Conservation (phyloP, 2,113 vertebrate genomes). For the Atherinomorus stipes region DNA sequence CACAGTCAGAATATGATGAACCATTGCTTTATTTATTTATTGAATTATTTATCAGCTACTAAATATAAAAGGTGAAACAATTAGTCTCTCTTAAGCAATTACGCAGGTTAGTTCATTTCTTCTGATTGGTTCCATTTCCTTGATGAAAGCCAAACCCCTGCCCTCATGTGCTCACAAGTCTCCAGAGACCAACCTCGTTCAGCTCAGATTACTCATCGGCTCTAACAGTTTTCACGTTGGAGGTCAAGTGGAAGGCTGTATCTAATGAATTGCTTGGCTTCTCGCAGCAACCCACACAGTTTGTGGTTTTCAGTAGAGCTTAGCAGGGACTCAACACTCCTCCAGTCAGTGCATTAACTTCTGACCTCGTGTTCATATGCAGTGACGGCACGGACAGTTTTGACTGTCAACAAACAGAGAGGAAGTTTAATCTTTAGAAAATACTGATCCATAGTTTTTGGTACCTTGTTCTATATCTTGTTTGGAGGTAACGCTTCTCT, state of each 20-base stretch:
- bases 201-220: constrained; percentile 44
- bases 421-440: background rate
- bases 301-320: background rate
- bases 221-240: constrained; percentile 27
- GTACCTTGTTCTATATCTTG: background rate
- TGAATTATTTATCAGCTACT: background rate
- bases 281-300: constrained; percentile 2
- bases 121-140: background rate
- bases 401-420: background rate
- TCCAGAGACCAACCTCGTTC: constrained; percentile 17
- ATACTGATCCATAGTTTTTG: background rate
- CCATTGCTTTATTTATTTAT: too few relatives aligned
- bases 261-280: constrained; percentile 53
- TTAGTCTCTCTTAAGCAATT: background rate
- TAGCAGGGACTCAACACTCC: constrained; percentile 11
- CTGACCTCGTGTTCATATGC: constrained; percentile 15
- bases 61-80: too few relatives aligned
- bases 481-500: background rate
- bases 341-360: constrained; percentile 41
- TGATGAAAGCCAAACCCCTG: constrained; percentile 11
- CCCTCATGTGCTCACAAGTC: background rate
- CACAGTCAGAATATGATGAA: too few relatives aligned
- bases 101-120: background rate
- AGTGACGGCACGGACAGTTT: constrained; percentile 1
- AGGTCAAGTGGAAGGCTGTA: constrained; percentile 64